Conservation (phyloP, 2,113 vertebrate genomes). For the Carassius auratus region DNA sequence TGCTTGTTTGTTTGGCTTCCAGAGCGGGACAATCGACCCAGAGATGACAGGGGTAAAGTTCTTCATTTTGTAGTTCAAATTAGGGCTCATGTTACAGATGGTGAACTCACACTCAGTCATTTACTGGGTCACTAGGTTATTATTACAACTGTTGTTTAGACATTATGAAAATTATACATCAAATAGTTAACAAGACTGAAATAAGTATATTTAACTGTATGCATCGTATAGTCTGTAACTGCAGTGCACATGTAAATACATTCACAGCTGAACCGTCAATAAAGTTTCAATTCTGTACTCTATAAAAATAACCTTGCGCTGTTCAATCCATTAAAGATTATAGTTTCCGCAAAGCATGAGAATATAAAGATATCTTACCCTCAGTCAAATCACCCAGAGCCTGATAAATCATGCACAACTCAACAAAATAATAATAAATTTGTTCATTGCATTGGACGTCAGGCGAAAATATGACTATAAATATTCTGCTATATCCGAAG, state of each 20-base stretch:
- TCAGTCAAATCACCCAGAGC: slow-evolving; percentile 38
- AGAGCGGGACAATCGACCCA: not conserved
- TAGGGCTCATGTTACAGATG: slow-evolving; percentile 51
- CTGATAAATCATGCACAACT: slow-evolving; percentile 1
- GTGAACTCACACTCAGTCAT: slow-evolving; percentile 54
- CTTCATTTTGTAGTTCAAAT: slow-evolving; percentile 52
- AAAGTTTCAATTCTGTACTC: not conserved
- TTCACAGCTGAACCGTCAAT: not conserved
- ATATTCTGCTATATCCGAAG: not conserved
- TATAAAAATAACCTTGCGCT: not conserved
- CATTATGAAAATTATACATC: slow-evolving; percentile 15
- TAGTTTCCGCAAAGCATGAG: not conserved
- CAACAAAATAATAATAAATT: slow-evolving; percentile 21
- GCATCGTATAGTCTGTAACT: not conserved
- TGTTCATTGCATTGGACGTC: slow-evolving; percentile 24
- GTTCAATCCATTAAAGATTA: not conserved
- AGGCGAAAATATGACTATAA: not conserved
- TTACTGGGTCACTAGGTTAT: slow-evolving; percentile 53
- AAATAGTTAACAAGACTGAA: not conserved
- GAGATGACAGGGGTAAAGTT: slow-evolving; percentile 29
- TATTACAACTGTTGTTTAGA: not conserved
- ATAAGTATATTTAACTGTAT: not conserved
- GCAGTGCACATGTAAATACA: not conserved
- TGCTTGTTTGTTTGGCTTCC: not conserved
- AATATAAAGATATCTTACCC: slow-evolving; percentile 38